Conservation (phyloP, 2,888 invertebrate species). For the Sceliomorpha sp. region DNA sequence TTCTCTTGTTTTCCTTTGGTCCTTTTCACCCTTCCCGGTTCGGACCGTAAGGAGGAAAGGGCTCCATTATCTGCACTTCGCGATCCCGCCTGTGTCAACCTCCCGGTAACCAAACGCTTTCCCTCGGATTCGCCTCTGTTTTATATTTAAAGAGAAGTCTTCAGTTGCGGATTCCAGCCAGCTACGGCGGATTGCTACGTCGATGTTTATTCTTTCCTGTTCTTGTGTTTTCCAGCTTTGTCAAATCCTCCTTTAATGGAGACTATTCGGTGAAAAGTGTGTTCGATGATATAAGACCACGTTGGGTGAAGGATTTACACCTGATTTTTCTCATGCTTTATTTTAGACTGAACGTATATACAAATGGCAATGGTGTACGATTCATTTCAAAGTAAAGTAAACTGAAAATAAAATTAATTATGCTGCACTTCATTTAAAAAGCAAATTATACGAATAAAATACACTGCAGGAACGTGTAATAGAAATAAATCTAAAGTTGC, state of each 20-base stretch:
- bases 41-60: conserved; percentile 41
- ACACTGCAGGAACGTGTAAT: not conserved
- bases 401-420: too few relatives aligned
- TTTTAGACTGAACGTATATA: conserved; percentile 14
- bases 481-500: conserved; percentile 1
- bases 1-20: conserved; percentile 63
- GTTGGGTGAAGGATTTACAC: conserved; percentile 27
- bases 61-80: conserved; percentile 55
- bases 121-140: conserved; percentile 34
- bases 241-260: conserved; percentile 45
- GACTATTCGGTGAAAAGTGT: conserved; percentile 16
- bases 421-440: too few relatives aligned
- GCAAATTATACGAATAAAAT: too few relatives aligned
- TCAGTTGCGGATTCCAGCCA: conserved; percentile 40
- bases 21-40: conserved; percentile 53
- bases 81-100: conserved; percentile 51
- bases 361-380: not conserved
- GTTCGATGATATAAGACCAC: conserved; percentile 32
- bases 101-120: conserved; percentile 47
- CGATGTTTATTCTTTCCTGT: conserved; percentile 48
- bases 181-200: conserved; percentile 35
- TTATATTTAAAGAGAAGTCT: conserved; percentile 41
- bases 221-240: conserved; percentile 18
- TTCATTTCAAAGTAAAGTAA: too few relatives aligned
- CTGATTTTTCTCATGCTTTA: conserved; percentile 9